Evolutionary conservation across 2,113 vertebrate genomes (phyloP).

Genomic region (Lathamus discolor): DNA sequence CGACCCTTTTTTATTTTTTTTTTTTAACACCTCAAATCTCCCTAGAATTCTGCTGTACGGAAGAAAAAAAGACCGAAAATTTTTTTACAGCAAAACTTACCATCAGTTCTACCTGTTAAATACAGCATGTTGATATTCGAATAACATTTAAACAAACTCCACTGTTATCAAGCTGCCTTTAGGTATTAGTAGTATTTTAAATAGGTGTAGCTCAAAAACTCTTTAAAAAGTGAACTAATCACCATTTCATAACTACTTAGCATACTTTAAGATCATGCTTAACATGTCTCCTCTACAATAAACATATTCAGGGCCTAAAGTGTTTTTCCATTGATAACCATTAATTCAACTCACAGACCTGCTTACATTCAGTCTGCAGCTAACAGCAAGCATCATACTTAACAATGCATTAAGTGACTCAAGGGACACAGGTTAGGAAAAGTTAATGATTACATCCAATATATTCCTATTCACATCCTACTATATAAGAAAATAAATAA

Average conservation of each 20-base stretch:
- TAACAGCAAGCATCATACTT: background rate
- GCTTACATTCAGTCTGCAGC: background rate
- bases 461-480: background rate
- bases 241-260: background rate
- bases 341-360: background rate
- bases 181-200: background rate
- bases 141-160: background rate
- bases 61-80: background rate
- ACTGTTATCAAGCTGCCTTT: background rate
- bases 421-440: background rate
- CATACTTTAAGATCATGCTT: background rate
- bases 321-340: background rate
- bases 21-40: background rate
- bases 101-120: background rate
- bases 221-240: background rate
- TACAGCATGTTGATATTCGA: background rate
- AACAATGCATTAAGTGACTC: background rate
- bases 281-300: background rate
- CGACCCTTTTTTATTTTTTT: too few relatives aligned
- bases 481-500: slow-evolving; percentile 39
- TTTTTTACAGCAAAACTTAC: background rate
- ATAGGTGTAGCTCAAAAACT: background rate
- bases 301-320: background rate
- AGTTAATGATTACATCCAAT: background rate
- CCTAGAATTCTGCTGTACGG: background rate